Base-by-base conservation (phyloP, 2,113 vertebrate genomes). In the Corythornis vintsioides region DNA sequence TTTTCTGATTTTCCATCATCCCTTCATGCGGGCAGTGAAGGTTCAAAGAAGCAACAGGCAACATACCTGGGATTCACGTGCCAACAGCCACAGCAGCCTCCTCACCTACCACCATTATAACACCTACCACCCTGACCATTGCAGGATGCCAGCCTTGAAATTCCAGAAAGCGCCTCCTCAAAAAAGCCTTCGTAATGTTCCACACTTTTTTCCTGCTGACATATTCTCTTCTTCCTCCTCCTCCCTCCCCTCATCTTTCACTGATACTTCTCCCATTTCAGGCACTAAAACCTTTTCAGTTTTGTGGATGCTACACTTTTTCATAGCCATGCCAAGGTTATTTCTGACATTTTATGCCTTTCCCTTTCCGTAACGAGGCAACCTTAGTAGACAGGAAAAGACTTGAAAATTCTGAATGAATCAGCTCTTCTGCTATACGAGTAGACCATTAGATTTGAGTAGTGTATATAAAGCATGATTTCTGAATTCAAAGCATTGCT, bases 41-140 rank as follows among this genome's bases (percentile, higher is more conserved):
- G 98, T 99, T 98, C 98, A 99, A 97, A 98, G 98, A 97, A 99
- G 98, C 98, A 97, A 96, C 98, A 98, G 98, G 94, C 97, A 98
- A 89, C 98, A 98, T 83, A 95, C 98, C 89, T 98, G 98, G 98
- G 98, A 99, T 82, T 97, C 97, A 24, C 98, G 98, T 97, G 97
- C 97, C 98, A 98, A 91, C 97, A 98, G 96, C 97, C 97, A 98
- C 97, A 98, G 97, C 96, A 97, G 97, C 96, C 98, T 98, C 53
- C 98, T 98, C 92, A 98, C 97, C 93, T 98, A 96, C 97, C 98
- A 98, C 81, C 98, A 99, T 97, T 98, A 98, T 98, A 98, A 98
- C 95, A 98, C 98, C 95, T 97, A 98, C 97, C 98, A 98, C 97
- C 98, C 98, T 69, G 98, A 98, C 97, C 98, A 98, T 96, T 98